Percentiles rank a stretch among this genome's conserved stretches.
These are phyloP conservation scores for Lasioglossum oenotherae DNA, from an alignment of 2,888 invertebrate genomes.

Conservation along the genomic window DNA sequence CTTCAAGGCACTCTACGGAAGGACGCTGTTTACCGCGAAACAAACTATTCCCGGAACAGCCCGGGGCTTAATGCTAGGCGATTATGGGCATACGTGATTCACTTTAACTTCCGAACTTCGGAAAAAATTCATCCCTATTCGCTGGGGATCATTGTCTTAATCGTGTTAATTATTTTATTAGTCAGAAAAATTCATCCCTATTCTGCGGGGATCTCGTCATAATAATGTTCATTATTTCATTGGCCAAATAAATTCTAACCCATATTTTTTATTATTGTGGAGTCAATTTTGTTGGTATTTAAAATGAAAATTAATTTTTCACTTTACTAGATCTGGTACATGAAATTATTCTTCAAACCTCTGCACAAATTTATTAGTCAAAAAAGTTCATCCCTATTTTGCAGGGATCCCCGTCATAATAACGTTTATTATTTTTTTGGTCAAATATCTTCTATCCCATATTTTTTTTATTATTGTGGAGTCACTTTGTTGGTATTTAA, in stretches of 20 bases:
- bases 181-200: not conserved
- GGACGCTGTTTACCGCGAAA: constrained; percentile 51
- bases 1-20: constrained; percentile 51
- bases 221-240: not conserved
- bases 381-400: too few species aligned
- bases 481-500: too few species aligned
- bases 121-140: not conserved
- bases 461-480: too few species aligned
- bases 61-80: constrained; percentile 27
- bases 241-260: not conserved
- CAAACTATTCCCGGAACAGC: constrained; percentile 47
- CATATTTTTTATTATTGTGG: too few species aligned
- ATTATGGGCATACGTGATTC: constrained; percentile 14
- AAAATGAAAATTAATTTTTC: too few species aligned
- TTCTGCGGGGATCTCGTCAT: not conserved
- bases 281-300: too few species aligned
- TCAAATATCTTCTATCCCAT: too few species aligned
- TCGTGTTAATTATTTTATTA: not conserved
- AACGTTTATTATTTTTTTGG: too few species aligned
- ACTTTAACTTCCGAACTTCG: not conserved
- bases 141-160: not conserved
- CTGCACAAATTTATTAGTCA: too few species aligned
- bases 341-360: too few species aligned
- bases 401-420: too few species aligned
- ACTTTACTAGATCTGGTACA: too few species aligned